A percentile compares a stretch with the other conserved stretches of the same genome.
These are phyloP conservation scores for Acheta domesticus DNA, from an alignment of 2,888 invertebrate species.

Conservation along the genomic window DNA sequence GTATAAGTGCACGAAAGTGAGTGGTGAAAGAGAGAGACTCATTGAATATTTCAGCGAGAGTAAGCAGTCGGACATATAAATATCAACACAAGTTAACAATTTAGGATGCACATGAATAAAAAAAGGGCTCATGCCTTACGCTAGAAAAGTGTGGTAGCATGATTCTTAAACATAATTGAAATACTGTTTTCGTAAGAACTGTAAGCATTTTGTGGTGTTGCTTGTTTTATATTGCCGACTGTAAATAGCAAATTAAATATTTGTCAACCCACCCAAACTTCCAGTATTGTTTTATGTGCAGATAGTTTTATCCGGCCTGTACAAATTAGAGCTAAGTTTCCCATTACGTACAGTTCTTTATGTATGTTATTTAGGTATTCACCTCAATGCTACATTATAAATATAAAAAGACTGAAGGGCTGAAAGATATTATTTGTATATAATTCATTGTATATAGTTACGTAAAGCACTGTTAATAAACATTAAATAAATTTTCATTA, in stretches of 20 bases:
- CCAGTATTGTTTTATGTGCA: slow-evolving; percentile 37
- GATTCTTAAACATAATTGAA: neutral
- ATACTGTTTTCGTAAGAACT: neutral
- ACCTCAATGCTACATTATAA: slow-evolving; percentile 34
- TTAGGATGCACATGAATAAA: neutral
- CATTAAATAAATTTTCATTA: slow-evolving; percentile 35
- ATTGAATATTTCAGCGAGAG: neutral
- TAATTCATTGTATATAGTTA: slow-evolving; percentile 36
- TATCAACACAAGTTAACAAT: slow-evolving; percentile 26
- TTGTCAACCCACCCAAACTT: slow-evolving; percentile 36
- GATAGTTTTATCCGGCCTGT: slow-evolving; percentile 36
- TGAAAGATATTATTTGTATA: slow-evolving; percentile 36
- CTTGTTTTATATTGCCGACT: slow-evolving; percentile 33
- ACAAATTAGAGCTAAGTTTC: slow-evolving; percentile 38
- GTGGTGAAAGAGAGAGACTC: neutral
- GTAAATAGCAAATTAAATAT: slow-evolving; percentile 29
- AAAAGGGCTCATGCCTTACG: neutral
- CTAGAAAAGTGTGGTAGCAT: slow-evolving; percentile 1
- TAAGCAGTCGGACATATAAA: slow-evolving; percentile 31
- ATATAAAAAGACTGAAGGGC: slow-evolving; percentile 37
- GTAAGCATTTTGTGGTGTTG: slow-evolving; percentile 18
- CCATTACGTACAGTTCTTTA: slow-evolving; percentile 4
- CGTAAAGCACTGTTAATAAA: slow-evolving; percentile 37
- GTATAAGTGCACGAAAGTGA: neutral
- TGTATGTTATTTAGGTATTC: slow-evolving; percentile 28